phyloP scores from a whole-genome alignment of 2,888 invertebrate species.

The Eupithecia insigniata region DNA sequence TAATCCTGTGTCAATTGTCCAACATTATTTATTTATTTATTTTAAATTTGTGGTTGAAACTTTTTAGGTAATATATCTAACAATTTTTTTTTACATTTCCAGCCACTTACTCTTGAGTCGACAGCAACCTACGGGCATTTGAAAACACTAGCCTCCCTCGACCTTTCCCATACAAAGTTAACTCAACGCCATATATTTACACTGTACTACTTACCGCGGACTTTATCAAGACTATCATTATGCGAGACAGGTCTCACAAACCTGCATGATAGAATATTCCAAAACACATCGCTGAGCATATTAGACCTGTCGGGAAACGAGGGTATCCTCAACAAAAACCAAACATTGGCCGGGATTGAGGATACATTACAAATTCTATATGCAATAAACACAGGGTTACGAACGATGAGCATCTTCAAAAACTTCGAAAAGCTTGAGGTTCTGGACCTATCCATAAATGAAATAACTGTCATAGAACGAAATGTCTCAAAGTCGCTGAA shows the following conservation, averaged over 20 bases:
- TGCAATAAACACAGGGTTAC: slow-evolving; percentile 71
- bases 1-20: too few relatives aligned
- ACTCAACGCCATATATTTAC: slow-evolving; percentile 48
- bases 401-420: slow-evolving; percentile 63
- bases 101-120: slow-evolving; percentile 36
- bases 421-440: slow-evolving; percentile 71
- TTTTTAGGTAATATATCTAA: too few relatives aligned
- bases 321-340: slow-evolving; percentile 60
- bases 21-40: too few relatives aligned
- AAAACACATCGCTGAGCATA: slow-evolving; percentile 67
- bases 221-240: slow-evolving; percentile 62
- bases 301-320: slow-evolving; percentile 84
- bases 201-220: slow-evolving; percentile 51
- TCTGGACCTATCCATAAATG: slow-evolving; percentile 79
- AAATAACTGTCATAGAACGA: slow-evolving; percentile 66
- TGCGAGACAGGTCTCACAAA: slow-evolving; percentile 75
- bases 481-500: slow-evolving; percentile 60
- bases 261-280: slow-evolving; percentile 68
- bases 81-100: background rate
- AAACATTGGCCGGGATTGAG: slow-evolving; percentile 71
- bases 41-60: too few relatives aligned
- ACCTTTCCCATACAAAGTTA: slow-evolving; percentile 64
- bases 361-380: slow-evolving; percentile 72
- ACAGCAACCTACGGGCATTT: slow-evolving; percentile 49
- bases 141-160: slow-evolving; percentile 57